A percentile compares a stretch with the other conserved stretches of the same genome.
phyloP scores from a whole-genome alignment of 2,797 vertebrate species.

The Ciconia nigra region DNA sequence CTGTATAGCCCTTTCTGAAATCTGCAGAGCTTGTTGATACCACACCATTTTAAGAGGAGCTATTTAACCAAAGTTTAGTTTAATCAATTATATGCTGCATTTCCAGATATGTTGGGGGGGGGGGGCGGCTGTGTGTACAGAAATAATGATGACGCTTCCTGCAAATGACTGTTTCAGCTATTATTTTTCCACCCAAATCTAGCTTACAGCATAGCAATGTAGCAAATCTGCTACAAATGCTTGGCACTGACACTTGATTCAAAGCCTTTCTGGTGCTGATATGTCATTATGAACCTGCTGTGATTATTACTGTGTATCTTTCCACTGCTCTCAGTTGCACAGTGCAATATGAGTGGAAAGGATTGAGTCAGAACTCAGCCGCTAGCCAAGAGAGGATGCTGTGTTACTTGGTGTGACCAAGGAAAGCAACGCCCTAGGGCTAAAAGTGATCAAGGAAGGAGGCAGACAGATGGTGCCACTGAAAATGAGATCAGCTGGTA shows the following conservation, averaged over 20 bases:
- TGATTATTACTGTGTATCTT: constrained; percentile 23
- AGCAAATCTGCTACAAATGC: not conserved
- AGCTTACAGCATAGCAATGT: not conserved
- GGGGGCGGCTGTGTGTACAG: not conserved
- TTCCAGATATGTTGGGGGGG: not conserved
- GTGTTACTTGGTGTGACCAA: not conserved
- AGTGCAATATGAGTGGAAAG: not conserved
- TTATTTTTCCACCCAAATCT: not conserved
- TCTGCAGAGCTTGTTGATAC: not conserved
- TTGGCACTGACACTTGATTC: not conserved
- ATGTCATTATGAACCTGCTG: not conserved
- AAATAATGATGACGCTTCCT: not conserved
- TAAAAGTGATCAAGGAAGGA: not conserved
- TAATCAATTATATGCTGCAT: not conserved
- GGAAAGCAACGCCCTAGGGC: not conserved
- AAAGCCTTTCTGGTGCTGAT: not conserved
- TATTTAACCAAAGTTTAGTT: not conserved
- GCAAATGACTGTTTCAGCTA: not conserved
- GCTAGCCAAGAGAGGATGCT: constrained; percentile 29
- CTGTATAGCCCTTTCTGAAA: not conserved
- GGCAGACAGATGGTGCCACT: constrained; percentile 32
- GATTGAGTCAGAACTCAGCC: constrained; percentile 28
- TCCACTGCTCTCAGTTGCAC: not conserved
- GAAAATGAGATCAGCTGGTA: not conserved
- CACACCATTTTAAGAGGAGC: not conserved